These are phyloP conservation scores for Patella pellucida DNA, from an alignment of 2,888 invertebrate genomes.

Conservation along the genomic window DNA sequence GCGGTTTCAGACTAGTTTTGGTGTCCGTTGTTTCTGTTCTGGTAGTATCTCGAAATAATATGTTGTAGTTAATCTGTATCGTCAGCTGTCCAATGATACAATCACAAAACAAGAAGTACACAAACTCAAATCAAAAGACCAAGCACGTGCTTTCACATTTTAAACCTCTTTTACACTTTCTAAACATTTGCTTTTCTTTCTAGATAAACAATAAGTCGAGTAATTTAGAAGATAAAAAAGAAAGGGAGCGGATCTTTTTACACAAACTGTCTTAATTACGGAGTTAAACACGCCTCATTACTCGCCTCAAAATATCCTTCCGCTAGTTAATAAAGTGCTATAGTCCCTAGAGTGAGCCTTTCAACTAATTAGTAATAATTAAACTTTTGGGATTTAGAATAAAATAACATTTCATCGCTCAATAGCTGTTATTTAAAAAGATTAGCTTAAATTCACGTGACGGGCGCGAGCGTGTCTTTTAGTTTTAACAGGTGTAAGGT, in stretches of 20 bases:
- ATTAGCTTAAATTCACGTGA: conserved; percentile 5
- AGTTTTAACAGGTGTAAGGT: neutral
- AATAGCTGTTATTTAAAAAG: conserved; percentile 1
- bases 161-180: conserved; percentile 5
- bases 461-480: neutral
- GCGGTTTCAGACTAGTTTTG: too few species aligned
- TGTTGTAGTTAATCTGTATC: too few species aligned
- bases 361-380: conserved; percentile 7
- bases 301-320: conserved; percentile 3
- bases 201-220: conserved; percentile 1
- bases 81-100: too few species aligned
- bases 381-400: conserved; percentile 2
- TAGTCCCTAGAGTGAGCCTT: neutral
- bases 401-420: neutral
- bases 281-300: conserved; percentile 7
- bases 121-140: neutral
- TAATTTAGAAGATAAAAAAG: conserved; percentile 8
- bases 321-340: conserved; percentile 5
- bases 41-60: too few species aligned
- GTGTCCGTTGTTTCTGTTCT: too few species aligned
- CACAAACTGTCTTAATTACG: conserved; percentile 9
- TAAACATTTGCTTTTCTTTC: conserved; percentile 5
- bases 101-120: too few species aligned
- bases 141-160: conserved; percentile 5
- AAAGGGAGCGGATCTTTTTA: neutral